Evolutionary conservation across 1,140 invertebrate species (phyloP).

Genomic region (Macrobrachium nipponense): DNA sequence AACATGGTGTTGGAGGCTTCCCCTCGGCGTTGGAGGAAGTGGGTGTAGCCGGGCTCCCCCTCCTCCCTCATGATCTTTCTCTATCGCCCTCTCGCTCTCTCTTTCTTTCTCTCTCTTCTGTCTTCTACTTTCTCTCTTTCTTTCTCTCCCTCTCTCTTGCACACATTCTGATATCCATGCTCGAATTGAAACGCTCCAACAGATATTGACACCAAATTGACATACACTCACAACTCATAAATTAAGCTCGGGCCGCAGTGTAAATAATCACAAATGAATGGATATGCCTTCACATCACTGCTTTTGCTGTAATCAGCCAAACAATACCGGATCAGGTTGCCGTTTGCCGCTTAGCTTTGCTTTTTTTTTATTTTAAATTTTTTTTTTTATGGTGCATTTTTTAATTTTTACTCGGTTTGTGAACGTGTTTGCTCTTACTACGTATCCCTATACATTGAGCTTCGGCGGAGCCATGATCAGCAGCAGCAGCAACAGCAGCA

Average conservation of each 20-base stretch:
- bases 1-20: slow-evolving; percentile 20
- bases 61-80: no score
- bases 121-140: background rate
- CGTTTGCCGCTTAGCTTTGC: slow-evolving; percentile 21
- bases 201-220: slow-evolving; percentile 62
- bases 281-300: slow-evolving; percentile 58
- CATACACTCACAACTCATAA: slow-evolving; percentile 61
- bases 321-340: slow-evolving; percentile 44
- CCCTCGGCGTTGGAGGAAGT: no score
- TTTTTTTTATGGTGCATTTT: slow-evolving; percentile 50
- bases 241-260: slow-evolving; percentile 59
- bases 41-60: no score
- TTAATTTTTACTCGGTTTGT: no score
- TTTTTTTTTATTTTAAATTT: slow-evolving; percentile 51
- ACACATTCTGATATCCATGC: slow-evolving; percentile 55
- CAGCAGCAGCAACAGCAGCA: no score
- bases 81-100: no score
- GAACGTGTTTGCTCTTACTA: no score
- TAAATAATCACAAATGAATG: slow-evolving; percentile 61
- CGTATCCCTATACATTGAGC: no score
- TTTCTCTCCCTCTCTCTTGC: slow-evolving; percentile 27
- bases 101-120: no score
- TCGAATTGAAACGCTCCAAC: slow-evolving; percentile 58
- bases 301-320: slow-evolving; percentile 50
- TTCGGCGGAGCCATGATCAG: no score